These are phyloP conservation scores for Elegia similella DNA, from an alignment of 2,888 invertebrate species.

Conservation along the genomic window DNA sequence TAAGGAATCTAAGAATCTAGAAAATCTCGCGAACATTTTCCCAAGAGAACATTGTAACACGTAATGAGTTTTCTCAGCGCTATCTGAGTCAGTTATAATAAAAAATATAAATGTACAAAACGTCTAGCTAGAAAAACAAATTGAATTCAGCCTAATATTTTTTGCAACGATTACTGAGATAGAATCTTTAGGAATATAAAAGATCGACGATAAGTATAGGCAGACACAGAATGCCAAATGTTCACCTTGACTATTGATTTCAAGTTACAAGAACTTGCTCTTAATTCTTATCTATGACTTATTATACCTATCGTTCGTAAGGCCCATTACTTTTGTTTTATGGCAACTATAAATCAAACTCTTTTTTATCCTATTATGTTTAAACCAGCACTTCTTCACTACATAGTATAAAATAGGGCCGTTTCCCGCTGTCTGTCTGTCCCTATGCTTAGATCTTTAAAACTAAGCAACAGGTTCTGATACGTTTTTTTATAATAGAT, in stretches of 20 bases:
- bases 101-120: too few relatives aligned
- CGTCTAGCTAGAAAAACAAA: background rate
- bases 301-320: background rate
- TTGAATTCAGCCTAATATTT: background rate
- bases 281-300: background rate
- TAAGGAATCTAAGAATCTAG: background rate
- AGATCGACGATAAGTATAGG: background rate
- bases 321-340: background rate
- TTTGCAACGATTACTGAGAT: background rate
- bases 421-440: too few relatives aligned
- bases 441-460: too few relatives aligned
- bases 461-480: too few relatives aligned
- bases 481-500: too few relatives aligned
- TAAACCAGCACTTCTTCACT: too few relatives aligned
- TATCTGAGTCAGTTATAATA: background rate
- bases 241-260: slow-evolving; percentile 15
- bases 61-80: background rate
- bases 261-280: background rate
- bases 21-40: background rate
- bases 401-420: too few relatives aligned
- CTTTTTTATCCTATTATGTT: background rate
- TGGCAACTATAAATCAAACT: background rate
- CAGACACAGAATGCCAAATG: slow-evolving; percentile 11
- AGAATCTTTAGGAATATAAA: slow-evolving; percentile 11
- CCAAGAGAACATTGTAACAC: background rate